Evolutionary conservation across 2,888 invertebrate genomes (phyloP), one percentile per base, ranked within the genome.

Genomic region (Lycocerus yunnanus): DNA sequence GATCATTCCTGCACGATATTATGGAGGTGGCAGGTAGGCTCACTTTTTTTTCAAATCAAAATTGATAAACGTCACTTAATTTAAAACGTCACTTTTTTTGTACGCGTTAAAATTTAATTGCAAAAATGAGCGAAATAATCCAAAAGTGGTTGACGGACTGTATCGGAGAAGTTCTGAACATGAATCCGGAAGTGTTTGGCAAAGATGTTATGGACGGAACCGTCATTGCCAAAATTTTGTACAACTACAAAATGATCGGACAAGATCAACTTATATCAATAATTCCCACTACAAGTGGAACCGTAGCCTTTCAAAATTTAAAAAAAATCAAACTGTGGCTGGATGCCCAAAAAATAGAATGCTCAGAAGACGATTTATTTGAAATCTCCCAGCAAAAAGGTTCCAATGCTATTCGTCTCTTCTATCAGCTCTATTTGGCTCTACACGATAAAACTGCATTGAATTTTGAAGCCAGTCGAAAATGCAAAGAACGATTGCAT

Each of bases 341-440:
- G 43, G 85, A 84, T 3, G 86, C 87, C 60, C 80, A 92, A 3
- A 88, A 89, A 61, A 86, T 92, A 0, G 80, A 85, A 65, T 82
- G 90, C 76, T 85, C 83, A 63, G 87, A 88, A 16, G 81, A 86
- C 3, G 89, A 89, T 69, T 80, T 91, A 65, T 83, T 84, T 3
- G 88, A 88, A 69, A 87, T 92, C 14, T 88, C 89, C 75, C 86
- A 87, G 71, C 89, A 89, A 1, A 88, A 86, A 73, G 89, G 90
- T 3, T 87, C 89, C 9, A 84, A 89, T 0, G 85, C 91, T 6
- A 84, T 91, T 4, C 88, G 90, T 24, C 81, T 93, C 1, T 91
- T 92, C 82, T 92, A 92, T 84, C 89, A 90, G 83, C 84, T 92
- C 4, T 92, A 90, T 81, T 85, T 92, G 9, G 88, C 88, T 76